phyloP scores from a whole-genome alignment of 2,797 vertebrate genomes.

The Anguilla marmorata region DNA sequence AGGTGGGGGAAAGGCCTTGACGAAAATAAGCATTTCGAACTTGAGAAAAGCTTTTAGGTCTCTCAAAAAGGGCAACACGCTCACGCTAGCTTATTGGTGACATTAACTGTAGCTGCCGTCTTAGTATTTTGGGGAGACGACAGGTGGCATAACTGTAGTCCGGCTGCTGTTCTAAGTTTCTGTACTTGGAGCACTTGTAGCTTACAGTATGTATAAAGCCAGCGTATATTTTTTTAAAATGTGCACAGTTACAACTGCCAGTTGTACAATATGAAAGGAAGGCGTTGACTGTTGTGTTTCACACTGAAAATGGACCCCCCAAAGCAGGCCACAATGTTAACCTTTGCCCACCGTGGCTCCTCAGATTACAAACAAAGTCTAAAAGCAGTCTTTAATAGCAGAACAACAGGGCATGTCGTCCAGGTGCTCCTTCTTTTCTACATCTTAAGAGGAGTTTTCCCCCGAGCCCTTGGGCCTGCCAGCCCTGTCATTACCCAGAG shows the following conservation, averaged over 20 bases:
- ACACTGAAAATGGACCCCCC: neutral
- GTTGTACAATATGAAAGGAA: neutral
- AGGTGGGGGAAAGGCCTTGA: neutral
- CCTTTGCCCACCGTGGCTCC: neutral
- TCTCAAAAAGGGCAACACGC: neutral
- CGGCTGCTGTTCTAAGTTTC: neutral
- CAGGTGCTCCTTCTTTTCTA: constrained; percentile 14
- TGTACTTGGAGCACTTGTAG: neutral
- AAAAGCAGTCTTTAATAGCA: neutral
- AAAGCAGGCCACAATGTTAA: neutral
- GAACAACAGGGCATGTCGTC: neutral
- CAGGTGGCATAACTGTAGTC: neutral
- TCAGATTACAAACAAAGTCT: neutral
- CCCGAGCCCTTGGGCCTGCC: neutral
- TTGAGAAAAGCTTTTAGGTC: neutral
- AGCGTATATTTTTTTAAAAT: neutral
- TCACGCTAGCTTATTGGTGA: neutral
- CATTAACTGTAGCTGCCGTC: neutral
- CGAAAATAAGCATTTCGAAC: neutral
- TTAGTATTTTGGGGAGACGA: neutral
- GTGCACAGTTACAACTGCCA: neutral
- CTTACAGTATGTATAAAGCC: neutral
- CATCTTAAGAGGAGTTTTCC: neutral
- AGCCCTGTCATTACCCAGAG: constrained; percentile 15
- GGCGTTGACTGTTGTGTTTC: neutral